Base-by-base conservation (phyloP, 2,888 invertebrate genomes). In the Idaea biselata region DNA sequence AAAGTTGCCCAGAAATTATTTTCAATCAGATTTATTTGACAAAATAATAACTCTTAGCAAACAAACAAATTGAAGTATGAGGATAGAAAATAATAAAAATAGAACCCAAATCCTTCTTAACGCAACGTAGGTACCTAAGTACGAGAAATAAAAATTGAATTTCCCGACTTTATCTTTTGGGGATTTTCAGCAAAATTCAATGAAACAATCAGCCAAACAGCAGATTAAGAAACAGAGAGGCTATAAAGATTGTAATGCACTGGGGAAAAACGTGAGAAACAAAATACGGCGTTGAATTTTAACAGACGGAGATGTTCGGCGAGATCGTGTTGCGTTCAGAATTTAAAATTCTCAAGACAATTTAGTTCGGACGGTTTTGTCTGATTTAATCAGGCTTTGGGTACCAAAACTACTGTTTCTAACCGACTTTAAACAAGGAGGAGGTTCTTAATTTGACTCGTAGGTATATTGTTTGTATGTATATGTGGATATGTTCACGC, bases 191-290 rank as follows among this genome's bases (percentile, higher is more conserved):
- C 64, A 68, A 63, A 63, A 68, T 17, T 31, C 59, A 16, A 58
- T 32, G 14, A 60, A 58, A 58, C 57, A 58, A 57, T 63, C 56
- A 56, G 56, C 56, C 56, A 56, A 56, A 56, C 56, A 56, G 18
- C 17, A 56, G 56, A 56, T 56, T 63, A 67, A 62, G 66, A 68
- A 70, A 57, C 62, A 66, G 59, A 71, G 66, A 60, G 71, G 65
- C 63, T 68, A 58, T 74, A 68, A 72, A 74, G 73, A 75, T 75
- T 68, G 70, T 69, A 69, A 73, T 71, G 66, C 74, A 66, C 70
- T n/a, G 16, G 70, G 71, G 72, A 61, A 66, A 67, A 73, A 63
- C 71, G 66, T 60, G 61, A 54, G 60, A 58, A 16, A 57, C 61
- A 58, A 59, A 61, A 60, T 6, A 62, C 60, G 62, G 60, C 18